Conservation (phyloP, 2,113 vertebrate species). For the Leptobrachium leishanense region DNA sequence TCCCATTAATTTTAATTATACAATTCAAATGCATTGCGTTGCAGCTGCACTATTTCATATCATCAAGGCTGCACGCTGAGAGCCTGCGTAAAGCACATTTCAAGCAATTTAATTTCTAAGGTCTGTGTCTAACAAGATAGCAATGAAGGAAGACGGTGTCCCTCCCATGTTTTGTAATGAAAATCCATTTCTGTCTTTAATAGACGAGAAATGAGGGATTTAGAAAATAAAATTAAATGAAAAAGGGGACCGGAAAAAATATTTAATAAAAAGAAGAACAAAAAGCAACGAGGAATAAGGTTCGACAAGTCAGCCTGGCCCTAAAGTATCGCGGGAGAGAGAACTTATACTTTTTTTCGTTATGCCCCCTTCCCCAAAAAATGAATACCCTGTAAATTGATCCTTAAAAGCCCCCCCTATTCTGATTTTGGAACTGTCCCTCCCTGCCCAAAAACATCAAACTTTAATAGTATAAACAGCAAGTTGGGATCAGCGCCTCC, state of each 20-base stretch:
- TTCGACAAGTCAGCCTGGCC: conserved; percentile 36
- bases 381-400: conserved; percentile 5
- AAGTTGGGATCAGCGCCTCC: conserved; percentile 64
- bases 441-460: conserved; percentile 50
- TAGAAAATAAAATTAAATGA: conserved; percentile 49
- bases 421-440: conserved; percentile 7
- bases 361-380: conserved; percentile 43
- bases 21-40: conserved; percentile 65
- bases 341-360: conserved; percentile 2
- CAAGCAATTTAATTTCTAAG: conserved; percentile 65
- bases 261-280: conserved; percentile 28
- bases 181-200: conserved; percentile 38
- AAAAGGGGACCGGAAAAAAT: conserved; percentile 9
- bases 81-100: conserved; percentile 63
- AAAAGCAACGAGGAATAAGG: background rate
- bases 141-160: conserved; percentile 52
- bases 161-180: conserved; percentile 35
- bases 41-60: conserved; percentile 65
- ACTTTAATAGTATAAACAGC: conserved; percentile 57
- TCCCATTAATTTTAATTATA: conserved; percentile 71
- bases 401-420: conserved; percentile 16
- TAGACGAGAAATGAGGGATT: conserved; percentile 54
- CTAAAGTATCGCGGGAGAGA: conserved; percentile 23
- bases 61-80: conserved; percentile 57
- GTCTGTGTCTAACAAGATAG: conserved; percentile 60